These are phyloP conservation scores for Hypsibius dujardini DNA, from an alignment of 1,140 invertebrate species.

Conservation along the genomic window DNA sequence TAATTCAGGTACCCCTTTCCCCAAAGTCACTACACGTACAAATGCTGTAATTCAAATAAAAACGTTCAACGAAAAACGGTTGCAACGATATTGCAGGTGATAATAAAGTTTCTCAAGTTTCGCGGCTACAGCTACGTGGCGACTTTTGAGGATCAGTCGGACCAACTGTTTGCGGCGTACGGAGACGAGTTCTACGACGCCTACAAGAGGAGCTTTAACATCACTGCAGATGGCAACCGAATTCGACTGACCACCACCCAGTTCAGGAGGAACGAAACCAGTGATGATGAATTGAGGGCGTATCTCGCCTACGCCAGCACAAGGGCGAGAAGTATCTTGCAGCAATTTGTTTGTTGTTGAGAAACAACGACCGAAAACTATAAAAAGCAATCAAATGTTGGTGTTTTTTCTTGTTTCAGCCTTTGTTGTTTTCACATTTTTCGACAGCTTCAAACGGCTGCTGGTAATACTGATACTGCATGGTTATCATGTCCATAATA, in stretches of 20 bases:
- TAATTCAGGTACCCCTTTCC: background rate
- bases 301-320: background rate
- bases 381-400: no score
- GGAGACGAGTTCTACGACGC: background rate
- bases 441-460: background rate
- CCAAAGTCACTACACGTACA: no score
- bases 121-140: slow-evolving; percentile 3
- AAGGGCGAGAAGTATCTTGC: background rate
- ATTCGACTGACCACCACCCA: background rate
- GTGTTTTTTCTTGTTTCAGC: background rate
- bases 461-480: background rate
- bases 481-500: no score
- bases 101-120: background rate
- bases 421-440: slow-evolving; percentile 5
- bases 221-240: background rate
- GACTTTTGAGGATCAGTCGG: background rate
- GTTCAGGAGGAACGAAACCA: background rate
- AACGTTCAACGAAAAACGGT: no score
- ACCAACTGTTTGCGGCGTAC: background rate
- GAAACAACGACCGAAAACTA: background rate
- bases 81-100: no score
- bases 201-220: background rate
- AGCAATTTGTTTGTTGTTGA: background rate
- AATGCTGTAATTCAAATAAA: no score
- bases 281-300: background rate